Conservation (phyloP, 2,113 vertebrate species). For the Forbesichthys agassizii region DNA sequence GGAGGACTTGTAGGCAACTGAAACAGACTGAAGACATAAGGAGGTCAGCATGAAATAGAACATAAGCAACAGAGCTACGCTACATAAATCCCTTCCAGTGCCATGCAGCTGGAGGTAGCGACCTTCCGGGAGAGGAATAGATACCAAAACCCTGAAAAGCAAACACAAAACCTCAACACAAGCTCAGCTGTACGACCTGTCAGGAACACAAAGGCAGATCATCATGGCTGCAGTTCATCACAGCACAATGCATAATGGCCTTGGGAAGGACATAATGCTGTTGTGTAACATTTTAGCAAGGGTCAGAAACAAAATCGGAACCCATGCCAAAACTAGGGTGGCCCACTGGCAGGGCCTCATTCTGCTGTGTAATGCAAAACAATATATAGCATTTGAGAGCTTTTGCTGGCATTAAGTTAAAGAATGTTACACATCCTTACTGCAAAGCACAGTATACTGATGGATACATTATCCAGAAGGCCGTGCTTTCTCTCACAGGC, state of each 20-base stretch:
- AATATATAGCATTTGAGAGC: not conserved
- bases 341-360: not conserved
- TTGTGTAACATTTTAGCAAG: not conserved
- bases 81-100: constrained; percentile 50
- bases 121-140: constrained; percentile 36
- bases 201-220: constrained; percentile 7
- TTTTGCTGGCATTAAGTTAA: not conserved
- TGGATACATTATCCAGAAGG: constrained; percentile 3
- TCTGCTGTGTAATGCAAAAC: not conserved
- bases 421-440: not conserved
- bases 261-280: not conserved
- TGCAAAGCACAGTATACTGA: not conserved
- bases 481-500: not conserved
- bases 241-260: not conserved
- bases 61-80: constrained; percentile 66
- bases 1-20: constrained; percentile 37
- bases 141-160: constrained; percentile 3
- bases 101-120: constrained; percentile 49
- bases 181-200: not conserved
- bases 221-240: not conserved
- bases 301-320: not conserved
- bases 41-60: constrained; percentile 70
- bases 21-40: constrained; percentile 61
- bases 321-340: not conserved
- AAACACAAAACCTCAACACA: constrained; percentile 1